Base-by-base conservation (phyloP, 2,888 invertebrate species). In the Synanthedon vespiformis region DNA sequence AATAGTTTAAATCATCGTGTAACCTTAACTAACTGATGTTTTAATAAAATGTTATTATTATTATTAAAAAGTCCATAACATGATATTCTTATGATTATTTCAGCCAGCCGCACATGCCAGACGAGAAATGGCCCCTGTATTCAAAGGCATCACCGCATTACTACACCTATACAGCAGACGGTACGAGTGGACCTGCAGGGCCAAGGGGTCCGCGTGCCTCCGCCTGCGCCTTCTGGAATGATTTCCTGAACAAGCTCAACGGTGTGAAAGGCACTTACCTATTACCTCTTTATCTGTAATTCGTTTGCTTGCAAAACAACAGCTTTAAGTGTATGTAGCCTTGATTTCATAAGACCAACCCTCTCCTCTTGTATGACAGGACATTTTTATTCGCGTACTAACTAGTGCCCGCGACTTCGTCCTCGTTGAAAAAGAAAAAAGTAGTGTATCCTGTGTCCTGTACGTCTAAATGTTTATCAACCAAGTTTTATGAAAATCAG, bases 181-280 rank as follows among this genome's bases (percentile, higher is more conserved):
- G 92, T 47, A 89, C 89, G 55, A 93, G 92, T 57, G 88, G 87
- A 1, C 90, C 90, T 8, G 90, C 90, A 12, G 82, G 89, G 1
- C 90, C 89, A 8, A 83, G 90, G 1, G 94, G 96, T 55, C 93
- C 95, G 11, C 87, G 97, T 70, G 92, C 96, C 64, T 90, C 93
- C 51, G 92, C 95, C 50, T 98, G 98, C 82, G 95, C 96, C 53
- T 98, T 98, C 84, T 98, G 98, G 98, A 96, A 96, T 72, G 93
- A 95, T 66, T 97, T 97, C 85, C 89, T 98, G 73, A 97, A 97
- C 57, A 93, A 94, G 78, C 92, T 98, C 63, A 90, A 92, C 78
- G 93, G 92, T 88, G 89, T 82, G 90, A 56, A 58, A 58, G 58
- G 58, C 58, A 58, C 52, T 55, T 53, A 16, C 48, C 34, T 50